phyloP scores from a whole-genome alignment of 2,797 vertebrate genomes.

The Chaenodraco wilsoni region DNA sequence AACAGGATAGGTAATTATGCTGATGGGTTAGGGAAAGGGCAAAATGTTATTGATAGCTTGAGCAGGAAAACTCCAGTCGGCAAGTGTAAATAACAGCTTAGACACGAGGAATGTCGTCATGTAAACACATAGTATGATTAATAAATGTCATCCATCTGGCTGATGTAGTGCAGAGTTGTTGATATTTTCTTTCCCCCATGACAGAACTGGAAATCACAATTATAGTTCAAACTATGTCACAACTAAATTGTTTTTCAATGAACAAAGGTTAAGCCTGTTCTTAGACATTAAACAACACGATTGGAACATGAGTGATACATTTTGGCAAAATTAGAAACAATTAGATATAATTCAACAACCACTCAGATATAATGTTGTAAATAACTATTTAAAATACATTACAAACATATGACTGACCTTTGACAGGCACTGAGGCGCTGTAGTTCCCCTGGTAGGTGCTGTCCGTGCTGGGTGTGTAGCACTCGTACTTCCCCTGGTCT shows the following conservation, averaged over 20 bases:
- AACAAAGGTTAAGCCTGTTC: neutral
- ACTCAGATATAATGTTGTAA: no score
- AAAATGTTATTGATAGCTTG: constrained; percentile 10
- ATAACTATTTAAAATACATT: neutral
- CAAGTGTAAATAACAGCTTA: constrained; percentile 12
- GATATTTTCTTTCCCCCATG: neutral
- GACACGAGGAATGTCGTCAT: constrained; percentile 10
- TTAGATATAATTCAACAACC: neutral
- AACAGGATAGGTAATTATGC: neutral
- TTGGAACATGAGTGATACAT: neutral
- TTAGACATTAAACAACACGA: neutral
- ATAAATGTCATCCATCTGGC: constrained; percentile 16
- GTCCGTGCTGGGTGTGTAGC: constrained; percentile 92
- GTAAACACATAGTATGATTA: constrained; percentile 12
- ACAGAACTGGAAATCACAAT: neutral
- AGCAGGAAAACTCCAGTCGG: constrained; percentile 35
- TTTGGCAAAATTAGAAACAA: neutral
- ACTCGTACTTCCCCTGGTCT: constrained; percentile 89
- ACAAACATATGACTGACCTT: constrained; percentile 77
- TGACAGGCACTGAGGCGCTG: constrained; percentile 84
- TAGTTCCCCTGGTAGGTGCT: constrained; percentile 88
- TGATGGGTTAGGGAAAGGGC: neutral
- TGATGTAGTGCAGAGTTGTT: neutral
- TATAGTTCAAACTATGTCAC: constrained; percentile 6
- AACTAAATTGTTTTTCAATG: neutral